phyloP scores from a whole-genome alignment of 2,888 invertebrate species.

The Geotrupes spiniger region DNA sequence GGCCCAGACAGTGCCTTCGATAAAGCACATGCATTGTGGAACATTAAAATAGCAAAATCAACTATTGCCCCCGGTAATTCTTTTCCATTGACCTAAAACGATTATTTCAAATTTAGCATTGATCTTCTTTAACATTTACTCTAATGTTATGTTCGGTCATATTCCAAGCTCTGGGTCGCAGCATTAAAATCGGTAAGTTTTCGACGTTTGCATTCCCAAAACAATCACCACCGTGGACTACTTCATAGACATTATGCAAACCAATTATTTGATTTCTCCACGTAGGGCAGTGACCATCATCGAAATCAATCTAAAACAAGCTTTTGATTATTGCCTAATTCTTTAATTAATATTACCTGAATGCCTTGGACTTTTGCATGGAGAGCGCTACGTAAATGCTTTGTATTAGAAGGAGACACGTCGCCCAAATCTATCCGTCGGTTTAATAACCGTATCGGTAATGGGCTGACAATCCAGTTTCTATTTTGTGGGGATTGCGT shows the following conservation, averaged over 20 bases:
- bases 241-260: slow-evolving; percentile 58
- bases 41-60: slow-evolving; percentile 67
- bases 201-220: slow-evolving; percentile 56
- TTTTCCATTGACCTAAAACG: slow-evolving; percentile 55
- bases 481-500: slow-evolving; percentile 50
- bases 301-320: slow-evolving; percentile 56
- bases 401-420: slow-evolving; percentile 60
- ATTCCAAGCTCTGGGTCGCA: slow-evolving; percentile 73
- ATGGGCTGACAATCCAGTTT: slow-evolving; percentile 59
- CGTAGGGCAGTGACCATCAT: slow-evolving; percentile 71
- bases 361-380: slow-evolving; percentile 59
- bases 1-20: slow-evolving; percentile 60
- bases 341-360: slow-evolving; percentile 53
- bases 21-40: slow-evolving; percentile 59
- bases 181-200: slow-evolving; percentile 61
- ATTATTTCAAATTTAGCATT: slow-evolving; percentile 7
- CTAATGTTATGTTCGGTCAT: slow-evolving; percentile 66
- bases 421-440: slow-evolving; percentile 65
- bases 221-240: slow-evolving; percentile 54
- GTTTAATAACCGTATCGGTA: slow-evolving; percentile 57
- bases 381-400: slow-evolving; percentile 57
- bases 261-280: slow-evolving; percentile 68
- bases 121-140: slow-evolving; percentile 40
- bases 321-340: too few relatives aligned
- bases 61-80: slow-evolving; percentile 65